phyloP scores from a whole-genome alignment of 1,140 invertebrate genomes.

The Leguminivora glycinivorella region DNA sequence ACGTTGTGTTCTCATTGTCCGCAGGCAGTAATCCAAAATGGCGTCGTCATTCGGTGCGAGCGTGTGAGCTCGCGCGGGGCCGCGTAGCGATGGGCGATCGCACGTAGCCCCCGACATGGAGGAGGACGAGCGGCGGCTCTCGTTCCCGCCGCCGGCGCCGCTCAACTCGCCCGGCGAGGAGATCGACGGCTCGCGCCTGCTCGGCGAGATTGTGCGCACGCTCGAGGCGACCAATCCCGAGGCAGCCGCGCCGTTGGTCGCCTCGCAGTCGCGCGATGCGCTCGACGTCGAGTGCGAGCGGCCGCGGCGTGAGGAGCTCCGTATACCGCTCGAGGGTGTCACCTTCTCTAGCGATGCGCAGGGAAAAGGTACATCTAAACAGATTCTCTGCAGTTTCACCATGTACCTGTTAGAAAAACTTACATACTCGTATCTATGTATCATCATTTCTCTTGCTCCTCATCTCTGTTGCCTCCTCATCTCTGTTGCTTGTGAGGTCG shows the following conservation, averaged over 20 bases:
- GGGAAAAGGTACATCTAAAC: constrained; percentile 33
- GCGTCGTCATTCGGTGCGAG: constrained; percentile 59
- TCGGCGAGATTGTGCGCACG: constrained; percentile 72
- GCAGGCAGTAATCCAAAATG: constrained; percentile 67
- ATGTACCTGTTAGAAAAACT: too few relatives aligned
- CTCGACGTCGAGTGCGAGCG: constrained; percentile 48
- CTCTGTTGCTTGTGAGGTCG: too few relatives aligned
- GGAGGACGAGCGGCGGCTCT: constrained; percentile 74
- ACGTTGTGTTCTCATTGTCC: constrained; percentile 42
- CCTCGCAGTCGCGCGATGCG: constrained; percentile 67
- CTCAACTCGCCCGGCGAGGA: constrained; percentile 74
- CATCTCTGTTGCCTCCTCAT: too few relatives aligned
- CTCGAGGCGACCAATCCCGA: constrained; percentile 73
- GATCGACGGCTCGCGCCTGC: constrained; percentile 73
- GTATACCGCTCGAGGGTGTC: constrained; percentile 72
- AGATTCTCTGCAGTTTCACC: neutral
- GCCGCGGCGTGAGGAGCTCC: constrained; percentile 59
- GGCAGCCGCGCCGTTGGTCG: constrained; percentile 67
- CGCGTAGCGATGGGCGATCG: constrained; percentile 59
- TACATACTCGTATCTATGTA: too few relatives aligned
- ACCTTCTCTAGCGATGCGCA: constrained; percentile 64
- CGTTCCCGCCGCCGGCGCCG: constrained; percentile 75
- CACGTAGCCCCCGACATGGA: constrained; percentile 66
- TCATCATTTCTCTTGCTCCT: too few relatives aligned
- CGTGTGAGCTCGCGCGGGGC: constrained; percentile 41